Base-by-base conservation (phyloP, 1,140 invertebrate genomes). In the Drosophila varians region DNA sequence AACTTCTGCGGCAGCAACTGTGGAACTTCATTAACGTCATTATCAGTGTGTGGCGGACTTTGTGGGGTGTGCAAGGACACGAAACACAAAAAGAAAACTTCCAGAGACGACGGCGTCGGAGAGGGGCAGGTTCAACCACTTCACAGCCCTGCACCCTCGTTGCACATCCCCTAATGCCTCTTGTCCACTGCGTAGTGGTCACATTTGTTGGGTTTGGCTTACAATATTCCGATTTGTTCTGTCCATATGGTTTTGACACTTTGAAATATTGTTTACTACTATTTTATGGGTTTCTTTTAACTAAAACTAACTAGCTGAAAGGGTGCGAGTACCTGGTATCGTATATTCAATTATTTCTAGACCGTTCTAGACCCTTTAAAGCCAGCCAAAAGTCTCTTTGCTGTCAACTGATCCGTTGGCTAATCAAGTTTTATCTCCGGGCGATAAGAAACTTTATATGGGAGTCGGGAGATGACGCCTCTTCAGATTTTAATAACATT, bases 11-110 rank as follows among this genome's bases (percentile, higher is more conserved):
- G 53, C 38, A 55, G 61, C 60, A 82, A 82, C 77, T 80, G 62
- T 66, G 62, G 61, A 66, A 66, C 62, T 66, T 82, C 60, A 80
- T 82, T 80, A 80, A 76, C 77, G 62, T 62, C 73, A 82, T 80
- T 82, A 77, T 61, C 74, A 31, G 51, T 55, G 49, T 55, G 57
- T 71, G 55, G 55, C 40, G 25, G 40, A 12, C 42, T 36, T 36
- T 28, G 3, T 28, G 26, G 21, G 14, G 53, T 11, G 54, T 9
- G 12, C 9, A 8, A 12, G 40, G 21, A 19, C 34, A 7, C 16
- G 25, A 5, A 12, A 16, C 2, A 38, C 4, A 11, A 19, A 3
- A 25, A 19, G 40, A 14, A 62, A 34, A 7, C n/a, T n/a, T n/a
- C n/a, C n/a, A n/a, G n/a, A n/a, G n/a, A n/a, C n/a, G n/a, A n/a